Evolutionary conservation across 2,888 invertebrate genomes (phyloP).

Genomic region (Tenthredo distinguenda): DNA sequence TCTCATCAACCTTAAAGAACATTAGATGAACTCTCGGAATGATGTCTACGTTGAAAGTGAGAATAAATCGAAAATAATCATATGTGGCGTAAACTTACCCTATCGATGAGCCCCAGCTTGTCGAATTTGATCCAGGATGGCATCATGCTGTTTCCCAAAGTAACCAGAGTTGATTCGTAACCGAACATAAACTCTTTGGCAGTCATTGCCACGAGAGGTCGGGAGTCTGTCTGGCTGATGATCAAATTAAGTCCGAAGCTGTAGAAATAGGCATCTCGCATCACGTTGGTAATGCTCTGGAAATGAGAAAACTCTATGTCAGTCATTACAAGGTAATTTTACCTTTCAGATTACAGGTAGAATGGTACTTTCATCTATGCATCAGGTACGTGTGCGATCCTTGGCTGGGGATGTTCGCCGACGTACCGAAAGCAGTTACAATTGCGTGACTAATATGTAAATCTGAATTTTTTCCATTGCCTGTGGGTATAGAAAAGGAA

Average conservation of each 20-base stretch:
- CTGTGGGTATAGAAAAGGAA: background rate
- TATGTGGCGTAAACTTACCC: constrained; percentile 82
- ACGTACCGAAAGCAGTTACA: constrained; percentile 12
- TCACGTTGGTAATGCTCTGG: constrained; percentile 91
- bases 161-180: constrained; percentile 89
- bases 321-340: background rate
- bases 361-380: constrained; percentile 21
- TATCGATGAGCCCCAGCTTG: constrained; percentile 92
- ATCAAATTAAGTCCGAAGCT: constrained; percentile 86
- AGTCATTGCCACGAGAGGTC: constrained; percentile 89
- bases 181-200: constrained; percentile 95
- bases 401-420: background rate
- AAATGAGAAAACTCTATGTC: constrained; percentile 67
- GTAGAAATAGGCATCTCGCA: constrained; percentile 83
- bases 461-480: constrained; percentile 24
- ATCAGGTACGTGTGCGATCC: background rate
- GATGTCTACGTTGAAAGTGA: background rate
- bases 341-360: background rate
- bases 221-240: constrained; percentile 84
- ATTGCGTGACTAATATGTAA: constrained; percentile 51
- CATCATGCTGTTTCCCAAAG: constrained; percentile 90
- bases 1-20: background rate
- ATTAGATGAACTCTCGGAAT: background rate
- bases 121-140: constrained; percentile 93
- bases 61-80: background rate